phyloP scores from a whole-genome alignment of 2,888 invertebrate genomes.

The Yponomeuta cagnagella region DNA sequence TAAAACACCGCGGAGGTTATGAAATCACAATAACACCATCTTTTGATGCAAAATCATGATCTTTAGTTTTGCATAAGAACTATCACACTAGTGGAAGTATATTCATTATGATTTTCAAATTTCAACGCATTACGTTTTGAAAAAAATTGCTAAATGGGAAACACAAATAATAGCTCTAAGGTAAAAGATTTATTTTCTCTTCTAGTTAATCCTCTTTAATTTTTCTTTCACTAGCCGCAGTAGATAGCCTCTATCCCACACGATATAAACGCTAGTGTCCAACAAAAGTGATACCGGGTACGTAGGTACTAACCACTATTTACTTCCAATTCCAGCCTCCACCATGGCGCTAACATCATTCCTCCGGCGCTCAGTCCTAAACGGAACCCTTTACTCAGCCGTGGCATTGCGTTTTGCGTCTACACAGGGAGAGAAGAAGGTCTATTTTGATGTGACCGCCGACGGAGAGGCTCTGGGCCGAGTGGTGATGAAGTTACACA shows the following conservation, averaged over 20 bases:
- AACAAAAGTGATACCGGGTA: too few species aligned
- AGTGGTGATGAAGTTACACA: conserved; percentile 87
- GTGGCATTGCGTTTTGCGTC: conserved; percentile 16
- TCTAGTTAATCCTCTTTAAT: too few species aligned
- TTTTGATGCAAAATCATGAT: background rate
- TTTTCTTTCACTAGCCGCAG: too few species aligned
- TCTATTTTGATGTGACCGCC: conserved; percentile 88
- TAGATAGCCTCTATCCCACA: too few species aligned
- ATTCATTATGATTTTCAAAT: too few species aligned
- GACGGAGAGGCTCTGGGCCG: conserved; percentile 82
- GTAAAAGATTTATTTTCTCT: too few species aligned
- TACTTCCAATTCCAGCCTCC: background rate
- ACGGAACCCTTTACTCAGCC: conserved; percentile 15
- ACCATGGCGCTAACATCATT: conserved; percentile 11
- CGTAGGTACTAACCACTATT: background rate
- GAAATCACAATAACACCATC: background rate
- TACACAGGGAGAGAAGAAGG: conserved; percentile 32
- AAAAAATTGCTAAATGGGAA: too few species aligned
- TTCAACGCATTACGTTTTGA: too few species aligned
- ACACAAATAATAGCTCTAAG: too few species aligned
- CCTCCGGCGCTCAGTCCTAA: conserved; percentile 12
- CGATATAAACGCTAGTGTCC: too few species aligned
- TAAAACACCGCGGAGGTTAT: background rate
- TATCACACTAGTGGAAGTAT: too few species aligned
- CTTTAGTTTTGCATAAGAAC: too few species aligned